Evolutionary conservation across 2,888 invertebrate genomes (phyloP), one percentile per base, ranked within the genome.

Genomic region (Autographa gamma): DNA sequence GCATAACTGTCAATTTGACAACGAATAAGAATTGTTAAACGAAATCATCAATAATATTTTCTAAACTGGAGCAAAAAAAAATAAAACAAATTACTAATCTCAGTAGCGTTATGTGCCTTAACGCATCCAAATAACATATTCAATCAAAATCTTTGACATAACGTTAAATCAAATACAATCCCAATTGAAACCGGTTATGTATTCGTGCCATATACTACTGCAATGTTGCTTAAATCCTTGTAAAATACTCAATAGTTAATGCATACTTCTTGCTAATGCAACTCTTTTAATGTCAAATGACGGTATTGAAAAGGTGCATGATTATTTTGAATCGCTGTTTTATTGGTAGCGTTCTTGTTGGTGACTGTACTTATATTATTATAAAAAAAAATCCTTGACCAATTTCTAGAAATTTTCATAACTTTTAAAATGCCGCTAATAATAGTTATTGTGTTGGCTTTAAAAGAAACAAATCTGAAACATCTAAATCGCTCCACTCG

Each of bases 111-210:
- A 19, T 54, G 2, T n/a, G 1, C 52, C 54, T 9, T 54, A 54
- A 54, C 18, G 54, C 19, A 19, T 54, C 19, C 2, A 54, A 54
- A 54, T 54, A 54, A 19, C 54, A 54, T 19, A 54, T 54, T 54
- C 54, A 19, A 54, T 54, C 54, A 54, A 54, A 54, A 54, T 54
- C 54, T 54, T 54, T 54, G 18, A 54, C 19, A 54, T 54, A 54
- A 54, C 19, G 54, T 54, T 11, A 54, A 54, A 54, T 54, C 54
- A 54, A 54, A 54, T 54, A 54, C n/a, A 52, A 18, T 52, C 52
- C 16, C 18, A 52, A 52, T 52, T n/a, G 18, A 52, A 52, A 52
- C 52, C 18, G 52, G 52, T 52, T 52, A 8, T 25, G 52, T 52
- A 52, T 52, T 7, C 52, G 52, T 52, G 18, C 54, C 19, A 19